Conservation (phyloP, 2,797 vertebrate species). For the Myotis myotis region DNA sequence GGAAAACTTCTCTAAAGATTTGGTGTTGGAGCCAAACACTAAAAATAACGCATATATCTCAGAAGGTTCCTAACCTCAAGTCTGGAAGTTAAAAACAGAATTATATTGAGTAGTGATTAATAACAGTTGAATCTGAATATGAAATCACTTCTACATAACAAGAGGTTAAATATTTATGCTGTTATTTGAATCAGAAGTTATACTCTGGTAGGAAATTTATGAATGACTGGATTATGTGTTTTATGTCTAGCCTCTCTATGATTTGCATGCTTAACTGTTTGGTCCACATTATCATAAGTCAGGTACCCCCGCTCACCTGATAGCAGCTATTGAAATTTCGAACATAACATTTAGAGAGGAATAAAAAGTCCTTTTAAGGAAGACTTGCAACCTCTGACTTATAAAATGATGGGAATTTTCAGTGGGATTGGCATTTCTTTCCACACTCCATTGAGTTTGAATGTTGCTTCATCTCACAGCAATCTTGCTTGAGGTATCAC, state of each 20-base stretch:
- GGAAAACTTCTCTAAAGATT: background rate
- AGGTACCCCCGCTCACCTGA: background rate
- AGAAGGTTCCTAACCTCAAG: background rate
- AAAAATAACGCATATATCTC: background rate
- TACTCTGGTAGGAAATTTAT: constrained; percentile 13
- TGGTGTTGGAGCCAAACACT: background rate
- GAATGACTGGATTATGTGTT: constrained; percentile 15
- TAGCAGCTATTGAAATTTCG: background rate
- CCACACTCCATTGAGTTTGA: background rate
- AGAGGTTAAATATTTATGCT: constrained; percentile 55
- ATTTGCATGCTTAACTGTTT: background rate
- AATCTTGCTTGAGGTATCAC: background rate
- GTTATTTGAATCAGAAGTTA: constrained; percentile 40
- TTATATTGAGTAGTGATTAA: constrained; percentile 36
- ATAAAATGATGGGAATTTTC: background rate
- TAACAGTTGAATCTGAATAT: background rate
- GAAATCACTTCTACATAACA: background rate
- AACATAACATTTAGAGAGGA: background rate
- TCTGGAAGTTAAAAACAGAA: constrained; percentile 26
- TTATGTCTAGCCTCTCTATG: constrained; percentile 3
- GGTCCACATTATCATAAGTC: background rate
- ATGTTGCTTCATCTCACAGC: background rate
- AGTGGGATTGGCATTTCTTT: background rate
- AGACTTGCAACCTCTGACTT: background rate
- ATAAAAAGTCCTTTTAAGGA: background rate